Conservation (phyloP, 2,888 invertebrate genomes). For the Monopis laevigella region DNA sequence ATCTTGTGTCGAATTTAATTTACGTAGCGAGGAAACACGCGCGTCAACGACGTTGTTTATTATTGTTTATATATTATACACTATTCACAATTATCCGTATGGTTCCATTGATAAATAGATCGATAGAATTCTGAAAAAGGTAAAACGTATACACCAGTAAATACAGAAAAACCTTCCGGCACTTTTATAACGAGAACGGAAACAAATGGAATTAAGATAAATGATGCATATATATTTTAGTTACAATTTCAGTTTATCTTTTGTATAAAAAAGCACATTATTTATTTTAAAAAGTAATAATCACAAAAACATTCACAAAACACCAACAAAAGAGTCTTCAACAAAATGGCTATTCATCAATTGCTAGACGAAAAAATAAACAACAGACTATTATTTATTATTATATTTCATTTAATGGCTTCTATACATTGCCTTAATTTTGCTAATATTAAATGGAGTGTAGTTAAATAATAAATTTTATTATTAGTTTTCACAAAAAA, state of each 20-base stretch:
- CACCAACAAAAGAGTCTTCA: conserved; percentile 67
- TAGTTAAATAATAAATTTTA: no score
- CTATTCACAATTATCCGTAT: background rate
- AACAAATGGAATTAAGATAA: no score
- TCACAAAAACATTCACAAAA: conserved; percentile 67
- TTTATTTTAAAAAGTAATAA: no score
- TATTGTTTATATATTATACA: background rate
- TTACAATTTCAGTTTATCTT: no score
- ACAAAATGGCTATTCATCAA: conserved; percentile 64
- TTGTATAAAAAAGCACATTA: no score
- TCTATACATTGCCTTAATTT: no score
- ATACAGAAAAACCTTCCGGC: conserved; percentile 9
- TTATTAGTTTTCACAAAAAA: no score
- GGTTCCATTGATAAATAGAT: background rate
- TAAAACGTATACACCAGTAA: conserved; percentile 5
- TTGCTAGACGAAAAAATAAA: conserved; percentile 54
- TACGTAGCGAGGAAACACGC: conserved; percentile 61
- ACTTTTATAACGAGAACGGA: background rate
- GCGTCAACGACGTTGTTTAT: conserved; percentile 21
- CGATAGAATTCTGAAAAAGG: background rate
- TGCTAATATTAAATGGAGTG: no score
- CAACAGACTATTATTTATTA: background rate
- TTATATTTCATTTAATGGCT: no score
- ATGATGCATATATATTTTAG: no score
- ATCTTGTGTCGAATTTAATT: conserved; percentile 65